Evolutionary conservation across 2,888 invertebrate species (phyloP).

Genomic region (Neoscelio sp.): DNA sequence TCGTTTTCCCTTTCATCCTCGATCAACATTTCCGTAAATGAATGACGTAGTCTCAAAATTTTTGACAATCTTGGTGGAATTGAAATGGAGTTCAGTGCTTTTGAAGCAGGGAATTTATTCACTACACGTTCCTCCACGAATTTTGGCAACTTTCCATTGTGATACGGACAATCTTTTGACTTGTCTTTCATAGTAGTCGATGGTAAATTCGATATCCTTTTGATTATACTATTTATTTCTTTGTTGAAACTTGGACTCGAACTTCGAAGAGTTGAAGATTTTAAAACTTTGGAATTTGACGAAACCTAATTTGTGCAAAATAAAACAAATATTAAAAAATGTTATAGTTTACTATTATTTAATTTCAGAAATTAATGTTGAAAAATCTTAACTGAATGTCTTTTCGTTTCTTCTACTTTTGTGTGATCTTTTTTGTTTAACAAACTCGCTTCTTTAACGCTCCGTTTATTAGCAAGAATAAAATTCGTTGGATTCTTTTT

Average conservation of each 20-base stretch:
- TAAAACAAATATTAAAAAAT: too few species aligned
- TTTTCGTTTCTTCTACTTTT: too few species aligned
- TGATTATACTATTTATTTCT: slow-evolving; percentile 44
- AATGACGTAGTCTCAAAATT: slow-evolving; percentile 74
- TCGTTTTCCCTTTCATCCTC: slow-evolving; percentile 30
- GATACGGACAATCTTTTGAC: slow-evolving; percentile 73
- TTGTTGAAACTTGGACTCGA: slow-evolving; percentile 2
- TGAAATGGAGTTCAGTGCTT: slow-evolving; percentile 71
- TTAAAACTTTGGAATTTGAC: too few species aligned
- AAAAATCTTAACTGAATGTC: too few species aligned
- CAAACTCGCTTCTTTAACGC: slow-evolving; percentile 52
- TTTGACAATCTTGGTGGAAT: slow-evolving; percentile 73
- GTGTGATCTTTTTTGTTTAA: slow-evolving; percentile 52
- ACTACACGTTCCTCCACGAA: slow-evolving; percentile 68
- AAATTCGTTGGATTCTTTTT: slow-evolving; percentile 66
- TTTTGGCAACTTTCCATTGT: slow-evolving; percentile 58
- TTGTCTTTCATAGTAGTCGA: background rate
- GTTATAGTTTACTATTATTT: too few species aligned
- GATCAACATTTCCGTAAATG: slow-evolving; percentile 68
- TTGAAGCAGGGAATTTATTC: slow-evolving; percentile 71
- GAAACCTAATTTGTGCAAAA: slow-evolving; percentile 1
- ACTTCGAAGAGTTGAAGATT: too few species aligned
- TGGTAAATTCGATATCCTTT: slow-evolving; percentile 48
- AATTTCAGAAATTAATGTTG: too few species aligned
- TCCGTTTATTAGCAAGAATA: slow-evolving; percentile 69